Base-by-base conservation (phyloP, 2,888 invertebrate species). In the Drosophila nr. medialis region DNA sequence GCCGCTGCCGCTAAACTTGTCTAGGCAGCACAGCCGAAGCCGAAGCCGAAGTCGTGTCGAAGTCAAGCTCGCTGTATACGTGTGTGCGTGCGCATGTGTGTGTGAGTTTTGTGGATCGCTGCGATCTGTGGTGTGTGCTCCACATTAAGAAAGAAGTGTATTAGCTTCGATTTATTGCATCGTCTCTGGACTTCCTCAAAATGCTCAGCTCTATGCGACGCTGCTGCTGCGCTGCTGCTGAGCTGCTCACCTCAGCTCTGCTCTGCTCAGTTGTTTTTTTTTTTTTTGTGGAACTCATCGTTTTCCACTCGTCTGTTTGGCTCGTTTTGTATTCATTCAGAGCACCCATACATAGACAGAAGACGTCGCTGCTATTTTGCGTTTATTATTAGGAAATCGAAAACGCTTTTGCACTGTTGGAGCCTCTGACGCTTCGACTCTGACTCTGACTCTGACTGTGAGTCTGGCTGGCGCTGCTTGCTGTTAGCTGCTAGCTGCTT, bases 111-210 rank as follows among this genome's bases (percentile, higher is more conserved):
- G 59, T 68, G 69, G 65, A 66, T 72, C 72, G 79, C 62, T 67
- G 29, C 62, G 68, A 76, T 62, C 72, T 71, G 67, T 67, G 64
- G 64, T 78, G 78, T 80, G 69, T 78, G 79, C 88, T 86, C 88
- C 89, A 88, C 87, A 86, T 81, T 85, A 88, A 80, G 86, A 87
- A 85, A 87, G 86, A 87, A 87, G 89, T 87, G 86, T 87, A 87
- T 87, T 87, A 87, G 87, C 86, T 87, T 87, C 86, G 89, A 87
- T 87, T 87, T 87, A 87, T 87, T 87, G 86, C 86, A 86, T 81
- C 86, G 87, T 81, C 87, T 83, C 72, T 81, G 81, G 80, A 80
- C 80, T 80, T 81, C 83, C 78, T 82, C 80, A 66, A 69, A 72
- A 70, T 64, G 64, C 65, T 55, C 69, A 30, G 54, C 60, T 54